Evolutionary conservation across 2,797 vertebrate genomes (phyloP).

Genomic region (Otolemur crassicaudatus): DNA sequence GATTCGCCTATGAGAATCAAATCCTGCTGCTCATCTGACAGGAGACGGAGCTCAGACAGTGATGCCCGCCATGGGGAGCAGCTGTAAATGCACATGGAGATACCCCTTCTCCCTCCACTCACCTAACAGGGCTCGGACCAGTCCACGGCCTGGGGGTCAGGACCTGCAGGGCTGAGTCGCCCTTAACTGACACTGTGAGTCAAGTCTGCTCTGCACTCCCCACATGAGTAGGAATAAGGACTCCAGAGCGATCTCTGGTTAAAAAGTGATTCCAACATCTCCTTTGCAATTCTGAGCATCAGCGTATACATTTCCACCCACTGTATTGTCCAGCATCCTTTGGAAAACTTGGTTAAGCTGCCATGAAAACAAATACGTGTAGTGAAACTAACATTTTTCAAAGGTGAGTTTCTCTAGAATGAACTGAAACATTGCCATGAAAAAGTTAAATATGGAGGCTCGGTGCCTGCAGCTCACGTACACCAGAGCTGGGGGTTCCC

Average conservation of each 20-base stretch:
- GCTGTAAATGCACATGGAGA: too few species aligned
- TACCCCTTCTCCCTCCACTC: too few species aligned
- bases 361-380: not conserved
- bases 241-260: accelerated
- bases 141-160: too few species aligned
- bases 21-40: too few species aligned
- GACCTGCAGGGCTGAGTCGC: too few species aligned
- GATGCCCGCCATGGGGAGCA: too few species aligned
- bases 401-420: not conserved
- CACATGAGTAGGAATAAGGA: not conserved
- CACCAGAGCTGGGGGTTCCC: too few species aligned
- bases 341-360: not conserved
- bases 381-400: not conserved
- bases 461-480: too few species aligned
- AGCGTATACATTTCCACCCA: not conserved
- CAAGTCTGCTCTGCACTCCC: not conserved
- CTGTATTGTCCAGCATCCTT: not conserved
- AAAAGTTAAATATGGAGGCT: not conserved
- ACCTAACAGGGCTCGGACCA: too few species aligned
- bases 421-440: not conserved
- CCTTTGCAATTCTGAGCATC: not conserved
- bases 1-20: too few species aligned
- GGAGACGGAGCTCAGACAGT: too few species aligned
- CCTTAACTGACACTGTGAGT: not conserved
- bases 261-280: not conserved